Base-by-base conservation (phyloP, 2,797 vertebrate genomes). In the Sarcophilus harrisii region DNA sequence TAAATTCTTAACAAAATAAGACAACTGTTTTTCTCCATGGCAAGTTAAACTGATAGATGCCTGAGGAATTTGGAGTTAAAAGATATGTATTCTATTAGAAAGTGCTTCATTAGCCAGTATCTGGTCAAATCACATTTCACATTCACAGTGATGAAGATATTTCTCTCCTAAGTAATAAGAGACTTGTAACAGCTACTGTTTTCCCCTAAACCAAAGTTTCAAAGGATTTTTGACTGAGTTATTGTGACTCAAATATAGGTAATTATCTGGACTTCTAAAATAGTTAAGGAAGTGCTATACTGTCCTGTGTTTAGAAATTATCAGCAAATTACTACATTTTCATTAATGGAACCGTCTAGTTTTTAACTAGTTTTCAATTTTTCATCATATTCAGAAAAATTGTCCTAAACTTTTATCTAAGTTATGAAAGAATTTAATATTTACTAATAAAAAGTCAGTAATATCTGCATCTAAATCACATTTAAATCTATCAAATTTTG, bases 1-100 rank as follows among this genome's bases (percentile, higher is more conserved):
- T 94, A 96, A 97, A 96, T 96, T 91, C 92, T 94, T 92, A 90
- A 59, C 93, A 92, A 92, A 45, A 93, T 96, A 81, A 24, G 38
- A 81, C 38, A 81, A 81, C 18, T 73, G 32, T 93, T 89, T 94
- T 98, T 94, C 90, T 66, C 91, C 92, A 81, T 94, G 60, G 91
- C 93, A 90, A 91, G 93, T 93, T 96, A 96, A 93, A 93, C 5
- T 45, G 3, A 54, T 27, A 95, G 38, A 54, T 59, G 94, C 90
- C 89, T 0, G 0, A 95, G 90, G 92, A 73, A 1, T 62, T 10
- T 73, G 58, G 89, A 81, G 87, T 1, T 91, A 13, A 32, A 90
- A 95, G 38, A 28, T 81, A 81, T 81, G 90, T 5, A 62, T 55
- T 24, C 0, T 32, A 58, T 59, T 62, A 45, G 90, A 38, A 93